These are phyloP conservation scores for Sebastes schlegelii DNA, from an alignment of 2,113 vertebrate species.

Conservation along the genomic window DNA sequence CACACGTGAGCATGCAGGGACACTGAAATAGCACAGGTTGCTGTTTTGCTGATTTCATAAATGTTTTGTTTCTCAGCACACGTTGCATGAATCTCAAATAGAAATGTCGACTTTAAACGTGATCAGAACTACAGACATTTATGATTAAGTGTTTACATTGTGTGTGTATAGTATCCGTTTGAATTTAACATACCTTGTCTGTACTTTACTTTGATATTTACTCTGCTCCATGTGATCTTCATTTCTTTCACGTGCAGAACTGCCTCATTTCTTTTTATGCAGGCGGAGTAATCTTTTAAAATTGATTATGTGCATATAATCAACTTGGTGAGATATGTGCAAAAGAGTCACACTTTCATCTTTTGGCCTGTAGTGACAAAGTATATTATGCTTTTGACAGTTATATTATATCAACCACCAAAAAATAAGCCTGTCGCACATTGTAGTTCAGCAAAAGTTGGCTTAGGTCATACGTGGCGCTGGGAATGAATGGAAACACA, in stretches of 20 bases:
- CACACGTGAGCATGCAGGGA: neutral
- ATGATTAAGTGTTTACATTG: neutral
- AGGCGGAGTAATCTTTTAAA: constrained; percentile 27
- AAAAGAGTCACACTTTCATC: constrained; percentile 7
- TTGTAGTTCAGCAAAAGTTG: constrained; percentile 56
- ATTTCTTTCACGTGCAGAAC: neutral
- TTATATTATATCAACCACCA: constrained; percentile 9
- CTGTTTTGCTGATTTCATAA: neutral
- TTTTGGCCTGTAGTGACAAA: constrained; percentile 21
- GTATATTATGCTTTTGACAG: constrained; percentile 8
- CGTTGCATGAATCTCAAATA: neutral
- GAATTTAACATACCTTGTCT: neutral
- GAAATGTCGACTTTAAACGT: neutral
- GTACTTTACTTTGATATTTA: constrained; percentile 3
- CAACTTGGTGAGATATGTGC: neutral
- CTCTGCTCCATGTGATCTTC: constrained; percentile 1
- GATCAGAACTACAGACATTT: neutral
- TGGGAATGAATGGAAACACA: constrained; percentile 79
- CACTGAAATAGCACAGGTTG: constrained; percentile 11
- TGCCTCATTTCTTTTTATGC: constrained; percentile 13
- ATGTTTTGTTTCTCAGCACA: constrained; percentile 2
- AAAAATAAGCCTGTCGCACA: constrained; percentile 47
- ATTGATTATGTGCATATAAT: constrained; percentile 37
- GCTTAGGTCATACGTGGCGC: constrained; percentile 67
- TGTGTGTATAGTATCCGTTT: neutral